phyloP scores from a whole-genome alignment of 2,113 vertebrate species.

The Oncorhynchus tshawytscha region DNA sequence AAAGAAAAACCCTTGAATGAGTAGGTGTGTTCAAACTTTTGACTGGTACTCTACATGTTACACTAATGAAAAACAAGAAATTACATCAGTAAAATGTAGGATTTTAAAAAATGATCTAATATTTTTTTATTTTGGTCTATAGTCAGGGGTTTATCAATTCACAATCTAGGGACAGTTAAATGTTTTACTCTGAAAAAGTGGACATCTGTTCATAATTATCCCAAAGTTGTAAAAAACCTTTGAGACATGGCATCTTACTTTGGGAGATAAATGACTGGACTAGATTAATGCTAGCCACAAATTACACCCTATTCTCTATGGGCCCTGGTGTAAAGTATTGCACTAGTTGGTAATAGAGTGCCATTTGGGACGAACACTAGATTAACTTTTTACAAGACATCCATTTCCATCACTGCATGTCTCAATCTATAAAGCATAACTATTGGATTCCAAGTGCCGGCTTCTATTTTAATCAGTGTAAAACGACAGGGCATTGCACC shows the following conservation, averaged over 20 bases:
- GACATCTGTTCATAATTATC: neutral
- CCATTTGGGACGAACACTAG: neutral
- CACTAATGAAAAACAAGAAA: too few species aligned
- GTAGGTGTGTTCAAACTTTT: too few species aligned
- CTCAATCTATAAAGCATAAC: conserved; percentile 11
- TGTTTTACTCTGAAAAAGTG: neutral
- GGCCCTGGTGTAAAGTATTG: too few species aligned
- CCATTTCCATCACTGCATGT: neutral
- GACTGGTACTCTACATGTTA: too few species aligned
- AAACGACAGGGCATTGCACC: neutral
- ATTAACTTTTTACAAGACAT: neutral
- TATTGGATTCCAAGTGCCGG: neutral
- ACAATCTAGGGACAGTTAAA: neutral
- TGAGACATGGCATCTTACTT: neutral
- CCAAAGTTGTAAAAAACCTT: neutral
- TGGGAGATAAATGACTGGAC: neutral
- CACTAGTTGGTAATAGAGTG: too few species aligned
- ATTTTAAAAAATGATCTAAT: neutral
- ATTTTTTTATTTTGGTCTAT: neutral
- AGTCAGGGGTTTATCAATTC: neutral
- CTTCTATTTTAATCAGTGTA: conserved; percentile 8
- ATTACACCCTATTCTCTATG: neutral
- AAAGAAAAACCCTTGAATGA: too few species aligned
- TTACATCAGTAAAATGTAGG: neutral
- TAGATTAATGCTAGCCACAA: neutral